Evolutionary conservation across 2,113 vertebrate species (phyloP).

Genomic region (Malurus alboscapulatus): DNA sequence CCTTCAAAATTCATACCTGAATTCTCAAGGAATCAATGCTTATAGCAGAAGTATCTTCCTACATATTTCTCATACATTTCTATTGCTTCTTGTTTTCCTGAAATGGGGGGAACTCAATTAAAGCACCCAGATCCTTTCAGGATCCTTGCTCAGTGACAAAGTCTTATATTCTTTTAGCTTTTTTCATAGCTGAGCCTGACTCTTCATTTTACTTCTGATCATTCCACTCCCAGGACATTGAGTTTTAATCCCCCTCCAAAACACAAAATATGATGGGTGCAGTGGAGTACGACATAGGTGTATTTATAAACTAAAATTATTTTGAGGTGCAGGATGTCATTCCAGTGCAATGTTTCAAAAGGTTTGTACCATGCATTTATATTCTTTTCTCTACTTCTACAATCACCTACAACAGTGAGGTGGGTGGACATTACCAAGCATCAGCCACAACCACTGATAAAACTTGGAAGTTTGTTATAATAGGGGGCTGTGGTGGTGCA

Average conservation of each 20-base stretch:
- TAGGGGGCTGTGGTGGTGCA: neutral
- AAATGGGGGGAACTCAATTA: neutral
- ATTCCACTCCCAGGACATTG: neutral
- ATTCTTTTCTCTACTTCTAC: neutral
- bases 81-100: neutral
- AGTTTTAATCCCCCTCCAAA: neutral
- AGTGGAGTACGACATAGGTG: fast-evolving
- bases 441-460: neutral
- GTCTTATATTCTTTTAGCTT: neutral
- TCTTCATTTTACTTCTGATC: neutral
- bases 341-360: neutral
- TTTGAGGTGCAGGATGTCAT: neutral
- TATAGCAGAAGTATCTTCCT: neutral
- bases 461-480: neutral
- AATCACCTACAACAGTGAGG: neutral
- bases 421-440: neutral
- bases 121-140: neutral
- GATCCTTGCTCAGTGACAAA: neutral
- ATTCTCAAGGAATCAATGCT: neutral
- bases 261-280: neutral
- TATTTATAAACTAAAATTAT: neutral
- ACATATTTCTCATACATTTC: neutral
- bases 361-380: neutral
- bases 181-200: neutral
- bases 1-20: neutral